Percentiles rank a stretch among this genome's conserved stretches.
phyloP scores from a whole-genome alignment of 2,797 vertebrate species.

The Danio tinwini region DNA sequence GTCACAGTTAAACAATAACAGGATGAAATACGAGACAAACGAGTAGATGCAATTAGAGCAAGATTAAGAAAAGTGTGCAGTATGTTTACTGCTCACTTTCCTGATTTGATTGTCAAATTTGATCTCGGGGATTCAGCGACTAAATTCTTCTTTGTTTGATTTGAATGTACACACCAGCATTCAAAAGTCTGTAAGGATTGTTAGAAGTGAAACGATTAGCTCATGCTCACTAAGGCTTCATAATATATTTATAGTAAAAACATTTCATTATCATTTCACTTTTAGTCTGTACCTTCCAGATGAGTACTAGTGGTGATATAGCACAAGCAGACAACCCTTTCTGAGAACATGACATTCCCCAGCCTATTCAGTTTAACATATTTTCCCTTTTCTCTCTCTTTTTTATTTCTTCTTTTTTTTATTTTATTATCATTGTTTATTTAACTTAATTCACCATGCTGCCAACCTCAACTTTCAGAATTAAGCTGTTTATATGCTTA shows the following conservation, averaged over 20 bases:
- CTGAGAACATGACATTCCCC: no score
- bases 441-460: no score
- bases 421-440: no score
- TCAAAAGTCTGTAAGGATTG: not conserved
- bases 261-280: no score
- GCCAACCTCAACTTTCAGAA: no score
- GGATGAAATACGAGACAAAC: constrained; percentile 1
- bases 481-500: no score
- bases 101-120: not conserved
- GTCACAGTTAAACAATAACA: not conserved
- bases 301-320: no score
- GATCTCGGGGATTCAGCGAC: not conserved
- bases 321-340: no score
- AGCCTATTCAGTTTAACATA: no score
- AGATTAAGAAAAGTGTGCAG: not conserved
- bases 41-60: not conserved
- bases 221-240: not conserved
- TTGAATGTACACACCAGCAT: not conserved
- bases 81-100: not conserved
- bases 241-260: not conserved
- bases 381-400: no score
- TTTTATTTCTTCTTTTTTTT: no score
- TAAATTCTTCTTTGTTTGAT: not conserved
- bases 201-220: not conserved
- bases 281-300: no score